Evolutionary conservation across 1,140 invertebrate genomes (phyloP), one percentile per base, ranked within the genome.

Genomic region (Rhynchophorus ferrugineus): DNA sequence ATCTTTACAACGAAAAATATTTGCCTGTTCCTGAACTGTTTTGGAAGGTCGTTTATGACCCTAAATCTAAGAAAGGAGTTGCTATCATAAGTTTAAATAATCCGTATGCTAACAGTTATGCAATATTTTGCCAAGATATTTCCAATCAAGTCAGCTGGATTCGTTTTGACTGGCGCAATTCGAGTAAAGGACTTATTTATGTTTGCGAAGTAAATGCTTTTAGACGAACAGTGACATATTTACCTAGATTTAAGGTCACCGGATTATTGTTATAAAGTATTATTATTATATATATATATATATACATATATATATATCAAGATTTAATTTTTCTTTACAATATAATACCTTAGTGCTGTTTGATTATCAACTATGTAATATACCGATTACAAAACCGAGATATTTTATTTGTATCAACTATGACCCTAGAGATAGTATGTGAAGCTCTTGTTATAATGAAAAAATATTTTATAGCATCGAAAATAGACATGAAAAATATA

Each of bases 81-180:
- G 80, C 75, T 3, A 76, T 82, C 49, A 63, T 84, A 1, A 75
- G 77, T 16, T 68, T 81, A 13, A 84, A 84, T 61, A 81, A 85
- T 66, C 80, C 80, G 0, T 77, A 80, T 58, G 17, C 65, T 0
- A 61, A 70, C 33, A 68, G 67, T 7, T 60, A 71, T 2, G 68
- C 76, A 44, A 69, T 70, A 11, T 73, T 83, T 60, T 82, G 82
- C 57, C 71, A 67, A 0, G 75, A 81, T 65, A 65, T 76, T 2
- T 74, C 75, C 38, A 61, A 66, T 16, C 68, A 69, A 55, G 73
- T 78, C 52, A 56, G 56, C 6, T 78, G 77, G 62, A 67, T 82
- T 24, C 65, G 59, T 39, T 82, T 78, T 79, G 59, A 68, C 3
- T 37, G 39, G n/a, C 9, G 18, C 18, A 37, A 54, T 17, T 8